Evolutionary conservation across 1,140 invertebrate genomes (phyloP), one percentile per base, ranked within the genome.

Genomic region (Anthonomus grandis): DNA sequence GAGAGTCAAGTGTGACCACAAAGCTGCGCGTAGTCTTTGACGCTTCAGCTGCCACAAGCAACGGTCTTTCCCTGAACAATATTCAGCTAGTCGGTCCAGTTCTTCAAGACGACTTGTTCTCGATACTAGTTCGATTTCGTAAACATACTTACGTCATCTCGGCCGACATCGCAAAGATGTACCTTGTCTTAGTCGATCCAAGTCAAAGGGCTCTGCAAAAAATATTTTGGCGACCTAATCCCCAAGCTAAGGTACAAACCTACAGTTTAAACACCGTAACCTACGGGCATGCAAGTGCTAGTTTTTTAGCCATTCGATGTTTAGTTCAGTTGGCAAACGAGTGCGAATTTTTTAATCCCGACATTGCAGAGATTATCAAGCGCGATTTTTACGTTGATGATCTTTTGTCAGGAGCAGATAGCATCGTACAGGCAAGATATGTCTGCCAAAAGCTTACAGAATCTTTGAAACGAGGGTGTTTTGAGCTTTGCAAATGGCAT

Each of bases 311-410:
- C 1, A 45, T 58, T 17, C 17, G 38, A 19, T 58, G 49, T 45
- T 19, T 57, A 39, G 17, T 19, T 13, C 21, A 57, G 21, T 39
- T 57, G 17, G 52, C 52, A 9, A 25, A 24, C 6, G 45, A 47
- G 19, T 8, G 5, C 18, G 23, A 25, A 47, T 15, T n/a, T 13
- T 9, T 4, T 10, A 18, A 31, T 31, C 45, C 71, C 18, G 27
- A 38, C 3, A 65, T 59, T 23, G 34, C 63, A 25, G 24, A 64
- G 34, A 60, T 68, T 9, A 68, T 75, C 12, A 27, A 37, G 23
- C 63, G 55, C 8, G 70, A 76, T 52, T 74, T 75, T 52, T 80
- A 77, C 53, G 70, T 78, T 4, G 76, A 79, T 52, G 75, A 80
- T 62, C 46, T 74, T 12, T 48, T 77, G 1, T 64, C 67, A 18